Evolutionary conservation across 2,888 invertebrate species (phyloP).

Genomic region (Oscheius sp.): DNA sequence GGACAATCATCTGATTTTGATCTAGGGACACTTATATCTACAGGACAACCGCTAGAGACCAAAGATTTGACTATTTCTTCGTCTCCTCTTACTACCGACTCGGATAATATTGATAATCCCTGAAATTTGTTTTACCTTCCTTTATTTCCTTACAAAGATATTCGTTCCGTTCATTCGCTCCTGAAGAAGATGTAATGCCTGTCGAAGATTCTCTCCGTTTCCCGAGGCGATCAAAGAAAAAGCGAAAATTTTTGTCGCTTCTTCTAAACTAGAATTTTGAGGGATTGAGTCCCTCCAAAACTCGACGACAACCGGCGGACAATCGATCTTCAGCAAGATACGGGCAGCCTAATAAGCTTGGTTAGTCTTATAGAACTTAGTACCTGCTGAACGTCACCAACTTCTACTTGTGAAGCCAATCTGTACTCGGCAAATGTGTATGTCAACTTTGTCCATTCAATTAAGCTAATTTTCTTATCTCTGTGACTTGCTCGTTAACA

Average conservation of each 20-base stretch:
- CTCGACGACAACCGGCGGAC: conserved; percentile 35
- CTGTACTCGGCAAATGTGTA: conserved; percentile 43
- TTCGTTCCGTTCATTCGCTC: conserved; percentile 6
- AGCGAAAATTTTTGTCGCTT: conserved; percentile 35
- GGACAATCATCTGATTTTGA: conserved; percentile 22
- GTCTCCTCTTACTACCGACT: conserved; percentile 36
- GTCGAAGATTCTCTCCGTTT: conserved; percentile 1
- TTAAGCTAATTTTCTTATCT: conserved; percentile 24
- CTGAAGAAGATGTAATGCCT: background rate
- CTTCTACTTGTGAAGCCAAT: conserved; percentile 39
- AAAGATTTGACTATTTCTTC: conserved; percentile 27
- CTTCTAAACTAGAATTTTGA: conserved; percentile 10
- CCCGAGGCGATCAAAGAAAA: conserved; percentile 27
- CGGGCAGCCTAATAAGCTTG: conserved; percentile 36
- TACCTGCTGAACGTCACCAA: conserved; percentile 39
- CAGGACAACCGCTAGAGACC: conserved; percentile 32
- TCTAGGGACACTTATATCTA: conserved; percentile 31
- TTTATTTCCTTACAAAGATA: background rate
- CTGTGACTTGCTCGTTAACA: background rate
- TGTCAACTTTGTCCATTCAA: conserved; percentile 43
- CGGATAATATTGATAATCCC: conserved; percentile 35
- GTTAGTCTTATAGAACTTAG: background rate
- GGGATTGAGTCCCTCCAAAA: conserved; percentile 31
- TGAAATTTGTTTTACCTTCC: background rate
- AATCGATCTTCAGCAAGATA: conserved; percentile 31